Percentiles rank a stretch among this genome's conserved stretches.
Evolutionary conservation across 2,797 vertebrate genomes (phyloP).

Genomic region (Florisuga fusca): DNA sequence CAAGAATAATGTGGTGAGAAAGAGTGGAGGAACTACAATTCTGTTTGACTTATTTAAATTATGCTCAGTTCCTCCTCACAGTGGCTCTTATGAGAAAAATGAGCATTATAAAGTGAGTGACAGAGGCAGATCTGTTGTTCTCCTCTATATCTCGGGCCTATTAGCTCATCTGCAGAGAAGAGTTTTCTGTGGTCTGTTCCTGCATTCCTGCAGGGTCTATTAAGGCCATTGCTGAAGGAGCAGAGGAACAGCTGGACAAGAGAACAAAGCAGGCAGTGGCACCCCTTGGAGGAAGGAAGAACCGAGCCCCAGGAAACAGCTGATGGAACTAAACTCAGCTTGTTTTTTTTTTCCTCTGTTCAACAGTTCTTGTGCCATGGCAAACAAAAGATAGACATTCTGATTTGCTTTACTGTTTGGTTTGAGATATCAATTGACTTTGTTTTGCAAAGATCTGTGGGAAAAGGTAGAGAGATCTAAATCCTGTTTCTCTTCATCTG

Average conservation of each 20-base stretch:
- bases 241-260: constrained; percentile 77
- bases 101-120: not conserved
- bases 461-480: constrained; percentile 67
- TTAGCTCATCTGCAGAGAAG: not conserved
- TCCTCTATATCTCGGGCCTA: not conserved
- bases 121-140: not conserved
- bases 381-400: constrained; percentile 82
- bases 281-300: constrained; percentile 81
- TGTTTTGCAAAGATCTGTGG: constrained; percentile 73
- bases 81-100: not conserved
- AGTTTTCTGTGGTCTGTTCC: constrained; percentile 60
- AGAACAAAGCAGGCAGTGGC: constrained; percentile 84
- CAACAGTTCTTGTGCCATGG: constrained; percentile 85
- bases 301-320: constrained; percentile 81
- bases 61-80: not conserved
- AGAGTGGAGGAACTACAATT: not conserved
- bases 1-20: not conserved
- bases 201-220: constrained; percentile 78
- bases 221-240: constrained; percentile 79
- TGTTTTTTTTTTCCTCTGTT: constrained; percentile 78
- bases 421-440: constrained; percentile 74
- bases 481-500: not conserved
- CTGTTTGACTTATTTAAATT: not conserved
- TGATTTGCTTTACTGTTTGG: constrained; percentile 81
- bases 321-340: constrained; percentile 83